phyloP scores from a whole-genome alignment of 2,888 invertebrate species.

The Cerceris rybyensis region DNA sequence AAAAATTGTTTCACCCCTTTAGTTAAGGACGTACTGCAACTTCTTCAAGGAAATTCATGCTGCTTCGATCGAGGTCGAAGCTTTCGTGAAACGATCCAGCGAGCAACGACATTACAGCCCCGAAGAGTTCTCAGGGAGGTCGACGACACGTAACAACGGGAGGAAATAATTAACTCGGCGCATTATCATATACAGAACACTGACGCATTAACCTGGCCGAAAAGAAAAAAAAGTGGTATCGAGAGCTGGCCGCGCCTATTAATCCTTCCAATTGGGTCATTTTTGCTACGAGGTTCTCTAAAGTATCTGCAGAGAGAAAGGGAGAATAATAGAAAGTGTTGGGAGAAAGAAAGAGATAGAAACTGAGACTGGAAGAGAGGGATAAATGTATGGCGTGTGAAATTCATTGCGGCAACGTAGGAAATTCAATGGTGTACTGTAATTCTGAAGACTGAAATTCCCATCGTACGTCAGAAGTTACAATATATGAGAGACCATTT shows the following conservation, averaged over 20 bases:
- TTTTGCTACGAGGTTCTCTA: background rate
- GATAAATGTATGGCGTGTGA: too few species aligned
- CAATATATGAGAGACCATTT: too few species aligned
- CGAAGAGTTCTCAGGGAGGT: constrained; percentile 60
- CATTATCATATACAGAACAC: constrained; percentile 56
- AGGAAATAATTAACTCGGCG: constrained; percentile 61
- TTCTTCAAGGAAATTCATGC: constrained; percentile 17
- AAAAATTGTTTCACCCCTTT: too few species aligned
- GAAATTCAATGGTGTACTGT: too few species aligned
- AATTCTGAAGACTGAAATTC: too few species aligned
- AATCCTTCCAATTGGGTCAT: background rate
- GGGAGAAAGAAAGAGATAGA: too few species aligned
- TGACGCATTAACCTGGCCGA: constrained; percentile 39
- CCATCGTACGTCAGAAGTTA: too few species aligned
- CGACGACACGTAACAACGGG: constrained; percentile 62
- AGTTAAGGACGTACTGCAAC: background rate
- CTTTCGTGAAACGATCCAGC: constrained; percentile 40
- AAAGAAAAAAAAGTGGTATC: constrained; percentile 7
- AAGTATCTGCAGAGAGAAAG: background rate
- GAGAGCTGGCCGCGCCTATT: background rate
- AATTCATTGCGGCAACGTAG: too few species aligned
- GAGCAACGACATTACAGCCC: constrained; percentile 31
- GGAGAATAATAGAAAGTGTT: too few species aligned
- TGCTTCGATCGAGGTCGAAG: constrained; percentile 40
- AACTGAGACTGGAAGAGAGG: too few species aligned